Evolutionary conservation across 2,797 vertebrate species (phyloP).

Genomic region (Arctocebus calabarensis): DNA sequence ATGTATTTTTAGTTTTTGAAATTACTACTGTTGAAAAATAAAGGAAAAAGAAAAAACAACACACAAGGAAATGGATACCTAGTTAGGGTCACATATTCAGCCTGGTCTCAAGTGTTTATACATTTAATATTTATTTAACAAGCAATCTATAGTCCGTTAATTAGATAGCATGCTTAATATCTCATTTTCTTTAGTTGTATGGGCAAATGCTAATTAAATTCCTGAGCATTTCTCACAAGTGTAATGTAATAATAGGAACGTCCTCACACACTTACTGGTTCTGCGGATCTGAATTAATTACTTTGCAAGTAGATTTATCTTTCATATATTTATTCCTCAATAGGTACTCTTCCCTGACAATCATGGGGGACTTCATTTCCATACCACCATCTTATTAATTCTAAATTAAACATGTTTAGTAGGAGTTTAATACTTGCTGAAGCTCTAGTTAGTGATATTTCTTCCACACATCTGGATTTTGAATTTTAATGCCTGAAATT

Average conservation of each 20-base stretch:
- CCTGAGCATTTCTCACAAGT: conserved; percentile 82
- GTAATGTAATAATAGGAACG: conserved; percentile 83
- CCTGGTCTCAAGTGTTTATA: conserved; percentile 76
- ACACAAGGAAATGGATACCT: conserved; percentile 66
- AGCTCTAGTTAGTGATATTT: conserved; percentile 60
- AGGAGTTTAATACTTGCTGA: conserved; percentile 68
- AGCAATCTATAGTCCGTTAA: conserved; percentile 85
- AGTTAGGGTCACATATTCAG: conserved; percentile 71
- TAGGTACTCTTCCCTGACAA: conserved; percentile 79
- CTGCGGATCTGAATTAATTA: conserved; percentile 86
- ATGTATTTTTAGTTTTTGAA: conserved; percentile 50
- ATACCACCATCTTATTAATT: conserved; percentile 81
- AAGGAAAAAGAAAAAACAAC: neutral
- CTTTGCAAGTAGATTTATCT: conserved; percentile 84
- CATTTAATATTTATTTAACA: conserved; percentile 85
- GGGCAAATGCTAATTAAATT: conserved; percentile 85
- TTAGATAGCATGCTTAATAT: conserved; percentile 82
- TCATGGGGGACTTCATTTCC: conserved; percentile 83
- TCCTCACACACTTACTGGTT: conserved; percentile 78
- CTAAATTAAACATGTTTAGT: conserved; percentile 83
- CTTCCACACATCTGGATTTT: conserved; percentile 63
- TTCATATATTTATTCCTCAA: conserved; percentile 84
- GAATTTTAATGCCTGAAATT: conserved; percentile 49
- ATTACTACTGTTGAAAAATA: conserved; percentile 11
- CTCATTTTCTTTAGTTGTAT: conserved; percentile 81